Evolutionary conservation across 1,140 invertebrate genomes (phyloP).

Genomic region (Harlomillsia oculata): DNA sequence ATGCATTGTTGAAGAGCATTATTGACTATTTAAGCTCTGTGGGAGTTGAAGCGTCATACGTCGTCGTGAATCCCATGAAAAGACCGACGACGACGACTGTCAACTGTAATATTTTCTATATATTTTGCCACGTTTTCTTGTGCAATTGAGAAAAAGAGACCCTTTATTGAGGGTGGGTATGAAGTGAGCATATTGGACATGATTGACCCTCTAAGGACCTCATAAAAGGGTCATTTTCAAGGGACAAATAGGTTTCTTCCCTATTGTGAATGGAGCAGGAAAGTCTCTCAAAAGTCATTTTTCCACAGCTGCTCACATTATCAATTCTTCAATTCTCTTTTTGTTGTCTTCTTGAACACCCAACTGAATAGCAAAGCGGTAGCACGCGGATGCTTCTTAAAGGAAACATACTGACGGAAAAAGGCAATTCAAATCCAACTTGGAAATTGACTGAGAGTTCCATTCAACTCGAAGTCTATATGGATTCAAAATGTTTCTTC

Average conservation of each 20-base stretch:
- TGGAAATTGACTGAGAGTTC: not conserved
- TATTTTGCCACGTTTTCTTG: conserved; percentile 4
- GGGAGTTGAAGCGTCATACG: no score
- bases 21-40: no score
- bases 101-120: no score
- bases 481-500: no score
- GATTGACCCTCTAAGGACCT: conserved; percentile 35
- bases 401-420: not conserved
- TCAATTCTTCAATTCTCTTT: no score
- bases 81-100: no score
- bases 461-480: not conserved
- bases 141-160: no score
- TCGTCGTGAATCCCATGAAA: no score
- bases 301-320: conserved; percentile 18
- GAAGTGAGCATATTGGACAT: conserved; percentile 29
- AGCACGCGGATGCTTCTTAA: no score
- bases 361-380: no score
- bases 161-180: conserved; percentile 20
- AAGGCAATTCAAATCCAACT: not conserved
- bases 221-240: conserved; percentile 34
- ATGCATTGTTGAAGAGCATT: no score
- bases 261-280: conserved; percentile 14
- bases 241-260: conserved; percentile 26
- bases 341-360: conserved; percentile 9
- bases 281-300: conserved; percentile 23